Evolutionary conservation across 2,113 vertebrate genomes (phyloP).

Genomic region (Stegostoma tigrinum): DNA sequence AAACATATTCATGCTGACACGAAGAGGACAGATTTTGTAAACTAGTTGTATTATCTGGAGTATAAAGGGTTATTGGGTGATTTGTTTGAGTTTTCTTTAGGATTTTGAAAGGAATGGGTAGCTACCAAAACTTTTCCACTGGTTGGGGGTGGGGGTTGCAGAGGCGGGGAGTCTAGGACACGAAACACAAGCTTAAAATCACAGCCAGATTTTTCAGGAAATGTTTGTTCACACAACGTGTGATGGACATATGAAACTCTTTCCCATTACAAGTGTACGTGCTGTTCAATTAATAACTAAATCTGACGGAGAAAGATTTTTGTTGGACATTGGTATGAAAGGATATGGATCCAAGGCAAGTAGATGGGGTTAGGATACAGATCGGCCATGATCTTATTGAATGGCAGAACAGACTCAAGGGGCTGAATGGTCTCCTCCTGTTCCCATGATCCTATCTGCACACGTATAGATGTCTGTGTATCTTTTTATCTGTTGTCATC

Average conservation of each 20-base stretch:
- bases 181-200: not conserved
- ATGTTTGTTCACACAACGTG: not conserved
- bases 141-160: too few relatives aligned
- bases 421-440: not conserved
- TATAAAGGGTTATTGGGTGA: not conserved
- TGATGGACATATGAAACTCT: not conserved
- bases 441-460: not conserved
- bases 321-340: not conserved
- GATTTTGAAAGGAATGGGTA: not conserved
- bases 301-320: not conserved
- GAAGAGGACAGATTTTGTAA: not conserved
- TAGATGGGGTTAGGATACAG: not conserved
- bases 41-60: not conserved
- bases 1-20: not conserved
- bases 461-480: not conserved
- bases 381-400: not conserved
- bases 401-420: not conserved
- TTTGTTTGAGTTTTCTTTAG: not conserved
- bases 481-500: not conserved
- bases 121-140: not conserved
- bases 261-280: not conserved
- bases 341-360: not conserved
- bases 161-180: not conserved
- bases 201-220: not conserved
- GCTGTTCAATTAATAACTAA: not conserved